Base-by-base conservation (phyloP, 2,888 invertebrate species). In the Arctia plantaginis region DNA sequence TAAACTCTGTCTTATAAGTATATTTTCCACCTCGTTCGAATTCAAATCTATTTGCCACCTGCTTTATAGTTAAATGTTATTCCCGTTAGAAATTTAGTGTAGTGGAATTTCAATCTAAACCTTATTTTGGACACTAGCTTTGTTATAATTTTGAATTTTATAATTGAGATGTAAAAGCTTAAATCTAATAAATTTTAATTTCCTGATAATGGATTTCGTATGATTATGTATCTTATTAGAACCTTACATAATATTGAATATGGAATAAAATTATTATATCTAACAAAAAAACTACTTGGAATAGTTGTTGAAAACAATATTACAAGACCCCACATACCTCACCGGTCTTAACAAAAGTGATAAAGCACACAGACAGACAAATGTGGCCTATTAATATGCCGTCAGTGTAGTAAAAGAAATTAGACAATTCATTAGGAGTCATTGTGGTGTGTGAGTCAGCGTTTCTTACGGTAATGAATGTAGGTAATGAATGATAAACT, bases 371-470 rank as follows among this genome's bases (percentile, higher is more conserved):
- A 66, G n/a, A 66, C 73, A 64, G 30, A 67, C 70, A 76, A 75
- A 79, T 75, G 69, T 75, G 62, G 82, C 85, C 89, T 89, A 91
- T 93, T 92, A 92, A 91, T 90, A 90, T 86, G 85, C 91, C 90
- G 91, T 91, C 91, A 90, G 86, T 90, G 89, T 90, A 85, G 87
- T 87, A 86, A 86, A 83, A 85, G 89, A 90, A 91, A 93, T 94
- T 92, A 93, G 93, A 93, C 94, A 93, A 94, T 93, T 95, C 95
- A 95, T 95, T 95, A 95, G 88, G 82, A 88, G 87, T 92, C 91
- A 95, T 95, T 95, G 95, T 95, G 80, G 84, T 76, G 80, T 83
- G 81, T 95, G 95, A 95, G 81, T 94, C 94, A 93, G 93, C 93
- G 80, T 83, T 79, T 73, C 71, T 65, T 70, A 69, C 47, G 33